Evolutionary conservation across 2,888 invertebrate species (phyloP), one percentile per base, ranked within the genome.

Genomic region (Leptopilina syphax): DNA sequence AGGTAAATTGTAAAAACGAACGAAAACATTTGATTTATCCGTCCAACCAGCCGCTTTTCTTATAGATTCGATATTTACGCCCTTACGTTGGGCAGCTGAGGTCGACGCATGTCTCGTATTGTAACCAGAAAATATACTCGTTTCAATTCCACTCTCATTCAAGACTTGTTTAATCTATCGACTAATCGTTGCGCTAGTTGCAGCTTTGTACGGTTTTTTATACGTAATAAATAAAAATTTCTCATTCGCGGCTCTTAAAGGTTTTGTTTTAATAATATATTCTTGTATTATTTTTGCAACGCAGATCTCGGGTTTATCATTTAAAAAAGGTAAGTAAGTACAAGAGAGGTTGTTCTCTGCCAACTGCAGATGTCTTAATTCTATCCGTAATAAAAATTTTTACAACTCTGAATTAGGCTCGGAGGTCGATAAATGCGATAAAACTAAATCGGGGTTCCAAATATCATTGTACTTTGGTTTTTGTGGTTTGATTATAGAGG

Each of bases 361-460:
- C 41, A 41, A 41, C 41, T 41, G 41, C 41, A 3, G 41, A 41
- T 41, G 41, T 41, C 6, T 41, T 41, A 6, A 41, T 41, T 3
- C 41, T 3, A 3, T 41, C 6, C 3, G 3, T 41, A 5, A 41
- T 41, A 41, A 41, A 6, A 6, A 41, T 1, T 41, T 41, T 41
- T 5, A 41, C 41, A 80, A 6, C 5, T 65, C 47, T 8, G 65
- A 65, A 44, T 76, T 76, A 8, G 73, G 47, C 1, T 24, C 27
- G 13, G 12, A 77, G 18, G 47, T 65, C n/a, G 50, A 10, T 50
- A 78, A 50, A 44, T 57, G 63, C 3, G 10, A n/a, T n/a, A 78
- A 34, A 12, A 78, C 78, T 12, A 67, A 4, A 0, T 50, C 24
- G 0, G 88, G 87, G 73, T 90, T 84, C 88, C 89, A 89, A 0